Evolutionary conservation across 2,888 invertebrate genomes (phyloP).

Genomic region (Cecidostiba fungosa): DNA sequence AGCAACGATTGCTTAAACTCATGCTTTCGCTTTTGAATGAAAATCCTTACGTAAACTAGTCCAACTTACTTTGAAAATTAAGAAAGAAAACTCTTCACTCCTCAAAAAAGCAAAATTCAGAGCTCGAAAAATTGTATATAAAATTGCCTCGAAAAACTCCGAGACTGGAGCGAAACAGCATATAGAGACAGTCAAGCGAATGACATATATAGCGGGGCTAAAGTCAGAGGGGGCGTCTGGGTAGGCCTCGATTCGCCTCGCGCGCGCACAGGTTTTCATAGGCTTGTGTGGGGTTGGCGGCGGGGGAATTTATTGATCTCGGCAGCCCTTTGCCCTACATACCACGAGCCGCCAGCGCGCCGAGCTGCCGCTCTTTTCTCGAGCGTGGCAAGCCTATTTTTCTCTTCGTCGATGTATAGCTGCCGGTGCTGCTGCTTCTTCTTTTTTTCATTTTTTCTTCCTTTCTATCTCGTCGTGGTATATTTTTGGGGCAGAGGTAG

Average conservation of each 20-base stretch:
- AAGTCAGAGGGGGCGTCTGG: background rate
- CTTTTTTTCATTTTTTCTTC: background rate
- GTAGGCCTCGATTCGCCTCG: slow-evolving; percentile 22
- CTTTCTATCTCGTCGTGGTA: background rate
- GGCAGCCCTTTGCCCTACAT: slow-evolving; percentile 71
- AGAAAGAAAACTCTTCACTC: background rate
- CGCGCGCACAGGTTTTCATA: background rate
- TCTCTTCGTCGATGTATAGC: background rate
- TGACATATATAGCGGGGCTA: background rate
- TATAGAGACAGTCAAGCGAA: background rate
- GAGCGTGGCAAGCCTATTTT: slow-evolving; percentile 31
- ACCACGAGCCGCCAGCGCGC: slow-evolving; percentile 49
- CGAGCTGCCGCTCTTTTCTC: background rate
- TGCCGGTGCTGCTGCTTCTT: background rate
- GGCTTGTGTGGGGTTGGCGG: background rate
- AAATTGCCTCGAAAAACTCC: background rate
- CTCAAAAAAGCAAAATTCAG: background rate
- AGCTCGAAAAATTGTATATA: background rate
- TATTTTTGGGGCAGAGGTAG: background rate
- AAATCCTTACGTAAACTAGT: background rate
- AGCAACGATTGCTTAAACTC: too few relatives aligned
- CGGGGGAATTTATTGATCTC: slow-evolving; percentile 68
- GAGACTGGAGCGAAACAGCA: background rate
- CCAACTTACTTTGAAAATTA: background rate
- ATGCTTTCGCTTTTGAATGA: background rate